These are phyloP conservation scores for Eupithecia inturbata DNA, from an alignment of 2,888 invertebrate species.

Conservation along the genomic window DNA sequence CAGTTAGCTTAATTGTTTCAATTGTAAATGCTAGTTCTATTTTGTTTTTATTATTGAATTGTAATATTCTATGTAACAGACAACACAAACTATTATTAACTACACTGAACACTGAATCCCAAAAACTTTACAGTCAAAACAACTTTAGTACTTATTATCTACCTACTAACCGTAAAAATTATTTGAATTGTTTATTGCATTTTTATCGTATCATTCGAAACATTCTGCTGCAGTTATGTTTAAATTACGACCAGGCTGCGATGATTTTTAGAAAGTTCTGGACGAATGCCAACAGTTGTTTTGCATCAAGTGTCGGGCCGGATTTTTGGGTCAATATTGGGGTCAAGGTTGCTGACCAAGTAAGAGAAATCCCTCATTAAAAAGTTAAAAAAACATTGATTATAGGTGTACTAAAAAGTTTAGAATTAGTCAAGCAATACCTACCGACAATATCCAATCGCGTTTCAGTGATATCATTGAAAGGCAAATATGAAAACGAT, in stretches of 20 bases:
- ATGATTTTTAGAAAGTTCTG: conserved; percentile 75
- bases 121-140: conserved; percentile 21
- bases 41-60: too few relatives aligned
- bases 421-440: neutral
- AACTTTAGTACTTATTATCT: conserved; percentile 13
- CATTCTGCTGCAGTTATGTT: conserved; percentile 55
- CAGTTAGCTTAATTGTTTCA: too few relatives aligned
- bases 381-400: neutral
- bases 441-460: neutral
- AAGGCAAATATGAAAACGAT: too few relatives aligned
- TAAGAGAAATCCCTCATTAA: neutral
- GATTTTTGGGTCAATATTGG: conserved; percentile 64
- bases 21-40: too few relatives aligned
- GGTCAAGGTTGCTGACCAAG: conserved; percentile 65
- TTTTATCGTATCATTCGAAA: conserved; percentile 58
- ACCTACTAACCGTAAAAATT: conserved; percentile 22
- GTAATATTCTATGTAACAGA: too few relatives aligned
- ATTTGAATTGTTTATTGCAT: conserved; percentile 40
- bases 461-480: neutral
- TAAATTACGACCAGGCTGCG: neutral
- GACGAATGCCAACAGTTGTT: conserved; percentile 69
- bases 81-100: neutral
- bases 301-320: conserved; percentile 59
- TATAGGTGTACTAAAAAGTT: neutral
- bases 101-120: neutral